Base-by-base conservation (phyloP, 2,113 vertebrate genomes). In the Clarias macrocephalus region DNA sequence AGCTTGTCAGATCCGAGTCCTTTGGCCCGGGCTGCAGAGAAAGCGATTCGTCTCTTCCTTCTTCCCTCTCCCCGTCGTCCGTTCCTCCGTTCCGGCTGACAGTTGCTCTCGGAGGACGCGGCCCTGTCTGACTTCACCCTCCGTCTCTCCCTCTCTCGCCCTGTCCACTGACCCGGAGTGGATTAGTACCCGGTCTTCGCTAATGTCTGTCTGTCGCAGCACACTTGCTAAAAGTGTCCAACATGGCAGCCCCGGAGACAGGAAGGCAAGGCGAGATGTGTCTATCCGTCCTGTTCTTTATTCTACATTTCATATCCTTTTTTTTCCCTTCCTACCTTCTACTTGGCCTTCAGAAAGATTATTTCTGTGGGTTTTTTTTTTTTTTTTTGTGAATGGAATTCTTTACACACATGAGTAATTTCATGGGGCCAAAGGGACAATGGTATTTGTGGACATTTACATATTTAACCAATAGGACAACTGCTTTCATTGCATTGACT, bases 141-240 rank as follows among this genome's bases (percentile, higher is more conserved):
- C 84, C 91, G 28, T 66, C 84, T 88, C 76, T 73, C 83, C 82
- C 65, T 84, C 89, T 86, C 91, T 87, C 94, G 93, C 93, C 94
- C 93, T 95, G 94, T 95, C 93, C 95, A 93, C 92, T 95, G 94
- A 95, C 91, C 92, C 92, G 86, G 92, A 95, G 95, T 94, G 94
- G 92, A 93, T 94, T 90, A 91, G 94, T 90, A 93, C 93, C 93
- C 93, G 93, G 93, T 93, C 92, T 91, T 88, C 93, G 76, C 91
- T 92, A 94, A 95, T 93, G 92, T 91, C 92, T 95, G 90, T 88
- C 93, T 94, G 94, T 95, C 93, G 92, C 92, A 60, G 94, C 92
- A 93, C 94, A 93, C 90, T 88, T 89, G 30, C 86, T 91, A 94
- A 94, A 93, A 95, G 91, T 93, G 92, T 93, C 93, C 91, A 91